A percentile compares a stretch with the other conserved stretches of the same genome.
Conservation (phyloP, 2,888 invertebrate genomes). For the Helicoverpa assulta region DNA sequence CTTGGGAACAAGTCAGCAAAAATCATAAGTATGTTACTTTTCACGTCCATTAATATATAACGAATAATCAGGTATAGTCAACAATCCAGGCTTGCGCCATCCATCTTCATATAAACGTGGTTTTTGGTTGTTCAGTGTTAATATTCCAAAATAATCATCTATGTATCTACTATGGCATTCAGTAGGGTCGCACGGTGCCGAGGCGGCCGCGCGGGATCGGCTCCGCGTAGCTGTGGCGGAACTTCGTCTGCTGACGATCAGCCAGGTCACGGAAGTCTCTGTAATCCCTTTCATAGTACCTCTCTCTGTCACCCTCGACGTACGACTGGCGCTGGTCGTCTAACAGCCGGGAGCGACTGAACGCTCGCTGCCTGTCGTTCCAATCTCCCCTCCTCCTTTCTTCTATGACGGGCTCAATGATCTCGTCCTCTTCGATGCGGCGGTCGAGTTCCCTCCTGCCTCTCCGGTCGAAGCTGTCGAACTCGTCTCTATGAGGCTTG, state of each 20-base stretch:
- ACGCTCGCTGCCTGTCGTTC: conserved; percentile 85
- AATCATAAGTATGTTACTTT: conserved; percentile 20
- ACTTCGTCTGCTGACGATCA: conserved; percentile 84
- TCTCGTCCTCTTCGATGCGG: conserved; percentile 86
- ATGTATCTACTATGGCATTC: conserved; percentile 87
- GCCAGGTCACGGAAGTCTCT: conserved; percentile 84
- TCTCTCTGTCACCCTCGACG: conserved; percentile 82
- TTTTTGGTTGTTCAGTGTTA: conserved; percentile 62
- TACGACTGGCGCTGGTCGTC: conserved; percentile 87
- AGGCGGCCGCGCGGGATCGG: conserved; percentile 89
- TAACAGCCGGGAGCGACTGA: conserved; percentile 85
- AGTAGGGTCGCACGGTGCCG: conserved; percentile 88
- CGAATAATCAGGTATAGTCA: conserved; percentile 63
- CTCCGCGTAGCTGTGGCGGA: conserved; percentile 93
- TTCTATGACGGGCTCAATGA: conserved; percentile 86
- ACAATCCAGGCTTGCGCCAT: conserved; percentile 46
- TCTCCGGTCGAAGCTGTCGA: conserved; percentile 79
- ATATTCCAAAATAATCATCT: conserved; percentile 64
- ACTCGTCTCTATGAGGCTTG: conserved; percentile 81
- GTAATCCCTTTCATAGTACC: conserved; percentile 85
- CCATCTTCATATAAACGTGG: conserved; percentile 32
- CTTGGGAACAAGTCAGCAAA: background rate
- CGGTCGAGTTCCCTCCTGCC: conserved; percentile 84
- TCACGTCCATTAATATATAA: conserved; percentile 58
- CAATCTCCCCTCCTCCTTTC: conserved; percentile 84